A percentile compares a stretch with the other conserved stretches of the same genome.
Conservation (phyloP, 2,113 vertebrate genomes). For the Myodes glareolus region DNA sequence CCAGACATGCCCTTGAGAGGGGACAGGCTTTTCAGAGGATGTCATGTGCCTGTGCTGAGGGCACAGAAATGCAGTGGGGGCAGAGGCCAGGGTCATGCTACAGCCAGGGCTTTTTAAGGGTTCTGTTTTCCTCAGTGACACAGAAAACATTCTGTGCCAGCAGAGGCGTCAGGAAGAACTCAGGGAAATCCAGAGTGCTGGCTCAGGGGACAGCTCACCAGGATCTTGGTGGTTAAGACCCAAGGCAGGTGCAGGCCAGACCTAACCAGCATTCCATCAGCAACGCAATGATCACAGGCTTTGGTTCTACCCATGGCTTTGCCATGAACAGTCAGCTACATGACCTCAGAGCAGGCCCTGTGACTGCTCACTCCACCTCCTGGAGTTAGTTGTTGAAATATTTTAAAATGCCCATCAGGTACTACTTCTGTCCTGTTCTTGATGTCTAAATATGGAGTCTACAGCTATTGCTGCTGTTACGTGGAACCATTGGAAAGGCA, state of each 20-base stretch:
- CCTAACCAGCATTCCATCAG: neutral
- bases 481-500: no score
- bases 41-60: neutral
- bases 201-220: neutral
- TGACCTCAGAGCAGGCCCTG: neutral
- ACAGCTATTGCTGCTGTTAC: neutral
- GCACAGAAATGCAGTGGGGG: neutral
- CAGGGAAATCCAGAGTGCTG: neutral
- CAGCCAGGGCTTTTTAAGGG: neutral
- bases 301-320: neutral
- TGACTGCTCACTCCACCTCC: neutral
- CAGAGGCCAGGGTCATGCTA: neutral
- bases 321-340: neutral
- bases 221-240: neutral
- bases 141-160: neutral
- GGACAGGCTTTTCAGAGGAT: neutral
- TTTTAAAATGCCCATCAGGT: neutral
- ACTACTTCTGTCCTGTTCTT: neutral
- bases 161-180: neutral
- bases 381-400: neutral
- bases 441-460: neutral
- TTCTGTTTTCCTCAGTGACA: neutral
- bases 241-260: neutral
- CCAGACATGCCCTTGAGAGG: conserved; percentile 34
- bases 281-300: neutral